Evolutionary conservation across 2,113 vertebrate species (phyloP).

Genomic region (Electrona antarctica): DNA sequence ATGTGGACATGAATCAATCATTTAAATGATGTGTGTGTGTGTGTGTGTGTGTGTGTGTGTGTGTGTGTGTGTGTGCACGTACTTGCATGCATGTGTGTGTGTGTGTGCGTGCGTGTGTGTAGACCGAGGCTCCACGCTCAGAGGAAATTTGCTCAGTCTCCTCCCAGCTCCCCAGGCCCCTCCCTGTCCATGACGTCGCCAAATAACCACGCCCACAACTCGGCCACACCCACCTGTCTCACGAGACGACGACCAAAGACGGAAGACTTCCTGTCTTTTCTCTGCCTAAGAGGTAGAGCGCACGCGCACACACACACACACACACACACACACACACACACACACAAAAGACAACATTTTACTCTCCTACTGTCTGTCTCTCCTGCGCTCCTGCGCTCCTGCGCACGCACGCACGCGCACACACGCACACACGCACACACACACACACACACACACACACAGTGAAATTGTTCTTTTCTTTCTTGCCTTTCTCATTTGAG

Average conservation of each 20-base stretch:
- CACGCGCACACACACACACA: background rate
- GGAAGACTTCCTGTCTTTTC: conserved; percentile 93
- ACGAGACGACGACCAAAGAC: conserved; percentile 92
- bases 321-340: conserved; percentile 4
- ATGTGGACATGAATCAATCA: too few species aligned
- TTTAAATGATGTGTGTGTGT: conserved; percentile 1
- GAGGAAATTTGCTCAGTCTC: conserved; percentile 93
- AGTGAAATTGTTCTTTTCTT: too few species aligned
- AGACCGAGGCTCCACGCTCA: conserved; percentile 94
- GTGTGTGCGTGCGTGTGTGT: conserved; percentile 11
- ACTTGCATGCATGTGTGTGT: background rate
- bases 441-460: conserved; percentile 14
- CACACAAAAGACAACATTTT: background rate
- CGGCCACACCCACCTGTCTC: conserved; percentile 88
- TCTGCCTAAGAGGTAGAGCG: conserved; percentile 89
- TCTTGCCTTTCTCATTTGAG: conserved; percentile 56
- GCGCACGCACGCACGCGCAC: background rate
- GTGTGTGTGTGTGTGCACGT: conserved; percentile 4
- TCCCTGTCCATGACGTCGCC: conserved; percentile 86
- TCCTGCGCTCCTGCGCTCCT: too few species aligned
- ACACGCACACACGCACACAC: conserved; percentile 29
- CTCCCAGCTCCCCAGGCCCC: conserved; percentile 89
- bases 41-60: conserved; percentile 16
- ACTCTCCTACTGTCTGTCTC: too few species aligned
- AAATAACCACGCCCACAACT: conserved; percentile 73